Conservation (phyloP, 2,797 vertebrate species). For the Acipenser transmontanus region DNA sequence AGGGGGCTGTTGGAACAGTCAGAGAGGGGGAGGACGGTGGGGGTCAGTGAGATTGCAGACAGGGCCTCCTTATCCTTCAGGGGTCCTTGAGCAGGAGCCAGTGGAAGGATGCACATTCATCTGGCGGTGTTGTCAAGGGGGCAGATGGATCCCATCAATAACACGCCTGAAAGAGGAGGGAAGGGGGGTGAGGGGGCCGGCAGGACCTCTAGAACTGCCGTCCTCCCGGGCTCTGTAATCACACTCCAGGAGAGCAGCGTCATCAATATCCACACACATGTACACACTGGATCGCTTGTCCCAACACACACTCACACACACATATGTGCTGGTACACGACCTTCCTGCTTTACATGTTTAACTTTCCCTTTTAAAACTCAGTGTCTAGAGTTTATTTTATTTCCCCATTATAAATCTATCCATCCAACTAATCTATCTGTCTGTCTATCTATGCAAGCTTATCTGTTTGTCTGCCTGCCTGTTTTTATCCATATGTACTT, state of each 20-base stretch:
- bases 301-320: conserved; percentile 28
- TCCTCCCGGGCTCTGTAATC: conserved; percentile 53
- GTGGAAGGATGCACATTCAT: conserved; percentile 73
- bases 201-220: background rate
- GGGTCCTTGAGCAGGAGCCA: conserved; percentile 61
- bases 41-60: conserved; percentile 42
- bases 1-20: background rate
- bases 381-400: too few species aligned
- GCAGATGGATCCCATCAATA: conserved; percentile 75
- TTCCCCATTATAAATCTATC: too few species aligned
- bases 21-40: conserved; percentile 11
- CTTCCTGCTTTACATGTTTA: conserved; percentile 26
- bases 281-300: conserved; percentile 34
- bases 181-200: conserved; percentile 54
- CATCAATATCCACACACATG: conserved; percentile 60
- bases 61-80: conserved; percentile 65
- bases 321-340: conserved; percentile 18
- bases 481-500: too few species aligned
- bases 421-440: too few species aligned
- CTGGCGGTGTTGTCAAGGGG: conserved; percentile 59
- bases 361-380: too few species aligned
- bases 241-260: conserved; percentile 59
- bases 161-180: conserved; percentile 35
- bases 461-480: too few species aligned
- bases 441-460: too few species aligned